phyloP scores from a whole-genome alignment of 1,140 invertebrate species.

The Homalodisca vitripennis region DNA sequence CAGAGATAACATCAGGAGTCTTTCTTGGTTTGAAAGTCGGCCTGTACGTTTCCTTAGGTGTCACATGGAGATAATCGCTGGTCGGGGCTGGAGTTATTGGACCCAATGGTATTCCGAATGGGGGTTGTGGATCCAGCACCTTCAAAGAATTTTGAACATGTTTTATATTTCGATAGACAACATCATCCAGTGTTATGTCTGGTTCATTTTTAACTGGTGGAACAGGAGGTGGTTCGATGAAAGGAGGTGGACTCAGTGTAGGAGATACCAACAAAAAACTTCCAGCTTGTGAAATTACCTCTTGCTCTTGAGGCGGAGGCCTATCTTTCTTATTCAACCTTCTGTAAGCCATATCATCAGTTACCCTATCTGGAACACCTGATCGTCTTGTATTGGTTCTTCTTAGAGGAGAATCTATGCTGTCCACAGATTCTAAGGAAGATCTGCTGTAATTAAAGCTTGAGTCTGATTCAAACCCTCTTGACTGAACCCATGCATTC shows the following conservation, averaged over 20 bases:
- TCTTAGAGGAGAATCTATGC: conserved; percentile 9
- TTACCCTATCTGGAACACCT: conserved; percentile 58
- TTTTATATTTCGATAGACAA: conserved; percentile 75
- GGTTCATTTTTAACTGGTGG: conserved; percentile 56
- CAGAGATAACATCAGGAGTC: conserved; percentile 78
- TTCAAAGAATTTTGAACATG: conserved; percentile 70
- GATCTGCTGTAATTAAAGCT: conserved; percentile 28
- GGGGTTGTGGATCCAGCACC: conserved; percentile 76
- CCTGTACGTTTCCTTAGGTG: conserved; percentile 57
- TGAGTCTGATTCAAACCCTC: conserved; percentile 31
- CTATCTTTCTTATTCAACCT: conserved; percentile 55
- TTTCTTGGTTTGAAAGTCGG: conserved; percentile 62
- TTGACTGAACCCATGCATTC: conserved; percentile 13
- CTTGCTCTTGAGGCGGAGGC: conserved; percentile 47
- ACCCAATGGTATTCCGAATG: conserved; percentile 84
- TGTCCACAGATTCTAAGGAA: conserved; percentile 11
- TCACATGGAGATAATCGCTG: conserved; percentile 79
- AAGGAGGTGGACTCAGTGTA: conserved; percentile 49
- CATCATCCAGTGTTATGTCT: conserved; percentile 79
- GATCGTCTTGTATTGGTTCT: background rate
- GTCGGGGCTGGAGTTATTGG: conserved; percentile 71
- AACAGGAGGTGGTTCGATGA: conserved; percentile 36
- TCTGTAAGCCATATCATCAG: conserved; percentile 79
- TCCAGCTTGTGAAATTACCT: conserved; percentile 62
- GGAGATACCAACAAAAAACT: conserved; percentile 73